Evolutionary conservation across 2,113 vertebrate species (phyloP).

Genomic region (Ciconia maguari): DNA sequence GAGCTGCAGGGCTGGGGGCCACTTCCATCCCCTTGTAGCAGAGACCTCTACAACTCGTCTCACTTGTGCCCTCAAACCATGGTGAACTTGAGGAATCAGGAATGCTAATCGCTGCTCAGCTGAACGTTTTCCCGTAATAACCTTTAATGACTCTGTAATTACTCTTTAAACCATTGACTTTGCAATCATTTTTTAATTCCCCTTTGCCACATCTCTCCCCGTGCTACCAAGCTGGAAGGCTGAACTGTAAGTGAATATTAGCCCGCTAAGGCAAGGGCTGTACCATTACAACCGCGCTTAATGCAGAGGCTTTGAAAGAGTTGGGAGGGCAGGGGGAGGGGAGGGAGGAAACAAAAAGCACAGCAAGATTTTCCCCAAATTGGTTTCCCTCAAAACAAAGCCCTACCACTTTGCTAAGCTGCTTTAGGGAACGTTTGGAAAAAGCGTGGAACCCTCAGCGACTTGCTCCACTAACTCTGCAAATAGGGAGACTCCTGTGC

Average conservation of each 20-base stretch:
- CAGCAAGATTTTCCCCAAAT: conserved; percentile 38
- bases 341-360: conserved; percentile 41
- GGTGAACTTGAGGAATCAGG: conserved; percentile 25
- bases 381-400: conserved; percentile 24
- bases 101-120: conserved; percentile 54
- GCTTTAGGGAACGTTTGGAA: conserved; percentile 17
- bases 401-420: conserved; percentile 35
- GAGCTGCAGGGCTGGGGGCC: background rate
- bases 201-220: background rate
- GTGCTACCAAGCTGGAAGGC: background rate
- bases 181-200: conserved; percentile 63
- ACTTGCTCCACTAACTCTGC: background rate
- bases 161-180: conserved; percentile 67
- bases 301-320: background rate
- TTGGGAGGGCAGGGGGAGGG: conserved; percentile 37
- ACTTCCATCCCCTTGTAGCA: background rate
- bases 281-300: background rate
- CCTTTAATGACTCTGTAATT: conserved; percentile 65
- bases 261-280: background rate
- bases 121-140: conserved; percentile 51
- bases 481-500: background rate
- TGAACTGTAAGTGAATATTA: conserved; percentile 18
- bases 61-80: conserved; percentile 1
- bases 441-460: background rate
- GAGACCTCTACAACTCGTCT: background rate